Evolutionary conservation across 2,797 vertebrate genomes (phyloP).

Genomic region (Lepilemur septentrionalis): DNA sequence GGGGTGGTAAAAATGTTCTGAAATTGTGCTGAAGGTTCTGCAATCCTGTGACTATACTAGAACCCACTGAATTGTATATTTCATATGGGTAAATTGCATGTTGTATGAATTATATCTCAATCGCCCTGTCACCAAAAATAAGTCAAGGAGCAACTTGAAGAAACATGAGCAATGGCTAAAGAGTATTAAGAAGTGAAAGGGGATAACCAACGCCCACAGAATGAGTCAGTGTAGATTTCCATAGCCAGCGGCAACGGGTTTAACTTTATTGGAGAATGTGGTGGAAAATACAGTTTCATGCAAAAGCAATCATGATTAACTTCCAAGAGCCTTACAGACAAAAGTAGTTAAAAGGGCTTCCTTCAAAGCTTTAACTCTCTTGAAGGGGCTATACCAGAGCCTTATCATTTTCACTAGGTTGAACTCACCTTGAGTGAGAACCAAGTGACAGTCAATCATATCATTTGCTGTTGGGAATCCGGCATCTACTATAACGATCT

Average conservation of each 20-base stretch:
- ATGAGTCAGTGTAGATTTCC: background rate
- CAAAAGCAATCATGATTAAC: background rate
- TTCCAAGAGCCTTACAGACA: background rate
- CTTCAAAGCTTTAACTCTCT: background rate
- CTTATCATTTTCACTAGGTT: background rate
- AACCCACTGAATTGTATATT: background rate
- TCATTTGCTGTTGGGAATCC: constrained; percentile 34
- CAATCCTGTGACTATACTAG: background rate
- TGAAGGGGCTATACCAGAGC: background rate
- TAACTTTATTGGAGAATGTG: background rate
- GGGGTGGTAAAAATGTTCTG: background rate
- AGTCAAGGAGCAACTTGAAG: background rate
- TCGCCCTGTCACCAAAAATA: background rate
- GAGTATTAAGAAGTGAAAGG: background rate
- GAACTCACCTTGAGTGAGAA: background rate
- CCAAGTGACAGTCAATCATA: constrained; percentile 37
- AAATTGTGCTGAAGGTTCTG: background rate
- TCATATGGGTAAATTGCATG: background rate
- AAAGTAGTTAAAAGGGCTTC: background rate
- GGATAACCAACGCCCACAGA: background rate
- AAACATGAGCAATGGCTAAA: background rate
- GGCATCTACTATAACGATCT: constrained; percentile 27
- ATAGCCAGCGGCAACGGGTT: background rate
- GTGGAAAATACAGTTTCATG: background rate
- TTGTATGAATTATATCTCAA: background rate